Percentiles rank a stretch among this genome's conserved stretches.
phyloP scores from a whole-genome alignment of 2,797 vertebrate species.

The Brotula barbata region DNA sequence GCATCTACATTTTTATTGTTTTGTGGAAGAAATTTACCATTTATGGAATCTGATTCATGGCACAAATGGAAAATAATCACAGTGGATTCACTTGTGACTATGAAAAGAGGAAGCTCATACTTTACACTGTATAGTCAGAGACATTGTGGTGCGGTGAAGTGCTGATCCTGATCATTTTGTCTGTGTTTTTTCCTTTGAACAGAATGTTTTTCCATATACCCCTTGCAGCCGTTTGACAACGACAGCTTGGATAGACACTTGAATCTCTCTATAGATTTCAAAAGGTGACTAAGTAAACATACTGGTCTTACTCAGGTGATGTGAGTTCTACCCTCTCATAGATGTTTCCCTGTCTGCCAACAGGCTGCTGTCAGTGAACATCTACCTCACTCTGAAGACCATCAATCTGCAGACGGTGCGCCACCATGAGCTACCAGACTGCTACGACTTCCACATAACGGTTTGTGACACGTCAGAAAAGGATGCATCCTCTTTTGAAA shows the following conservation, averaged over 20 bases:
- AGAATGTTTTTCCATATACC: conserved; percentile 89
- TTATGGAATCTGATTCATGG: conserved; percentile 53
- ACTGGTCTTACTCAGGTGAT: neutral
- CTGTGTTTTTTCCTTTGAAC: conserved; percentile 52
- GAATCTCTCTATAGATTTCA: conserved; percentile 90
- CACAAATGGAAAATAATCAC: conserved; percentile 52
- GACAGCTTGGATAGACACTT: conserved; percentile 59
- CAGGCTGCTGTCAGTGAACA: conserved; percentile 87
- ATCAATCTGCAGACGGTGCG: conserved; percentile 95
- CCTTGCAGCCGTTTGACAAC: conserved; percentile 58
- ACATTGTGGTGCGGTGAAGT: neutral
- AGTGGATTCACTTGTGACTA: conserved; percentile 38
- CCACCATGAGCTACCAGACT: conserved; percentile 93
- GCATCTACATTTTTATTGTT: neutral
- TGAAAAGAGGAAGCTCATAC: conserved; percentile 62
- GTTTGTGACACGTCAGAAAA: conserved; percentile 70
- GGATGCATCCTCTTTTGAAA: neutral
- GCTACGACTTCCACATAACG: conserved; percentile 87
- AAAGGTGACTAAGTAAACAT: conserved; percentile 79
- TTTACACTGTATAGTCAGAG: neutral
- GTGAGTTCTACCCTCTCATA: conserved; percentile 16
- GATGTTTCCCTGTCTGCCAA: conserved; percentile 22
- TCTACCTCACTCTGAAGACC: conserved; percentile 89
- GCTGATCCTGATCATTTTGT: conserved; percentile 1
- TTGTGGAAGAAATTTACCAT: conserved; percentile 15